Conservation (phyloP, 2,797 vertebrate genomes). For the Gymnoscopelus braueri region DNA sequence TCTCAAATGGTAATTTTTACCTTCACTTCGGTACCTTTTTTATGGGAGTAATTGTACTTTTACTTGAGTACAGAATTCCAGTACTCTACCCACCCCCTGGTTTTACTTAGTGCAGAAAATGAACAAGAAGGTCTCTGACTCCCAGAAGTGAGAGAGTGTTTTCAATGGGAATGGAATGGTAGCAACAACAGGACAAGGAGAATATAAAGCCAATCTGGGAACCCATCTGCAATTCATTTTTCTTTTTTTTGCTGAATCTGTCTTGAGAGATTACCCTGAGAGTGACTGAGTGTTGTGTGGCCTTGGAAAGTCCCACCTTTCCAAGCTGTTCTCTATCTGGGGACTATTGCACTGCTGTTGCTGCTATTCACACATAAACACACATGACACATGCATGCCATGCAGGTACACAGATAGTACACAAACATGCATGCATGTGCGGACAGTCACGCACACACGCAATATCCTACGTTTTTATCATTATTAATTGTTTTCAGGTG, state of each 20-base stretch:
- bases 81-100: not conserved
- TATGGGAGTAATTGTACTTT: constrained; percentile 8
- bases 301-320: constrained; percentile 51
- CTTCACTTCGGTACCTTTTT: not conserved
- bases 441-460: too few relatives aligned
- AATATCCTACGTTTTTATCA: too few relatives aligned
- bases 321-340: constrained; percentile 17
- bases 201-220: constrained; percentile 11
- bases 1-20: not conserved
- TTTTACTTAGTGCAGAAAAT: too few relatives aligned
- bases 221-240: too few relatives aligned
- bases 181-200: constrained; percentile 10
- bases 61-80: constrained; percentile 5
- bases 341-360: constrained; percentile 21
- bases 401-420: constrained; percentile 13
- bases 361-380: constrained; percentile 11
- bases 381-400: constrained; percentile 4
- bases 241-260: too few relatives aligned
- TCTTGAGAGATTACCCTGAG: constrained; percentile 23
- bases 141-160: not conserved
- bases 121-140: not conserved
- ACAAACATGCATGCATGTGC: too few relatives aligned
- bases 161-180: not conserved
- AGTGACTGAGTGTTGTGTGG: constrained; percentile 39
- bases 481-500: too few relatives aligned